phyloP scores from a whole-genome alignment of 2,113 vertebrate genomes.

The Panthera uncia region DNA sequence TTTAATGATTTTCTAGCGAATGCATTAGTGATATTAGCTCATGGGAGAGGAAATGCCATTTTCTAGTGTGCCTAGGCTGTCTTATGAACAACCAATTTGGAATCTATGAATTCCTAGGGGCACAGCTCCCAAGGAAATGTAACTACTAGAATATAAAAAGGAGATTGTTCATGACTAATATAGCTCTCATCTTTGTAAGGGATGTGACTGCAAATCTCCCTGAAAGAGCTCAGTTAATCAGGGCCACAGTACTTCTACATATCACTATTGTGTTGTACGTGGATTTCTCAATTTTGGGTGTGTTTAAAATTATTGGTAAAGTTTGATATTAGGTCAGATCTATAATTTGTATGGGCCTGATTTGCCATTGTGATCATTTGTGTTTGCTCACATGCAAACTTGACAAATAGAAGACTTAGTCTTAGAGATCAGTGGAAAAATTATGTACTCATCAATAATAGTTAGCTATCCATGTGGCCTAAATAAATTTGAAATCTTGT shows the following conservation, averaged over 20 bases:
- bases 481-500: constrained; percentile 7
- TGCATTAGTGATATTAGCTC: neutral
- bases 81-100: neutral
- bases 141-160: neutral
- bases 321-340: neutral
- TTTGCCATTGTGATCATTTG: neutral
- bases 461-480: neutral
- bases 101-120: neutral
- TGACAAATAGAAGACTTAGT: neutral
- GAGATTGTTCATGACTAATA: neutral
- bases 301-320: neutral
- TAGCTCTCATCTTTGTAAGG: neutral
- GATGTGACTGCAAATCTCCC: neutral
- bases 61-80: neutral
- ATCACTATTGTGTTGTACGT: neutral
- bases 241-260: neutral
- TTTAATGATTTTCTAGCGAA: neutral
- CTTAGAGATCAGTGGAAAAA: neutral
- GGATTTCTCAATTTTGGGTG: neutral
- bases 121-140: neutral
- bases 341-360: neutral
- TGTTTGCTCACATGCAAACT: neutral
- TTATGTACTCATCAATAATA: neutral
- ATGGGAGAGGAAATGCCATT: neutral
- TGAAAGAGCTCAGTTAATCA: neutral